A percentile compares a stretch with the other conserved stretches of the same genome.
These are phyloP conservation scores for Dendropsophus ebraccatus DNA, from an alignment of 2,113 vertebrate species.

Conservation along the genomic window DNA sequence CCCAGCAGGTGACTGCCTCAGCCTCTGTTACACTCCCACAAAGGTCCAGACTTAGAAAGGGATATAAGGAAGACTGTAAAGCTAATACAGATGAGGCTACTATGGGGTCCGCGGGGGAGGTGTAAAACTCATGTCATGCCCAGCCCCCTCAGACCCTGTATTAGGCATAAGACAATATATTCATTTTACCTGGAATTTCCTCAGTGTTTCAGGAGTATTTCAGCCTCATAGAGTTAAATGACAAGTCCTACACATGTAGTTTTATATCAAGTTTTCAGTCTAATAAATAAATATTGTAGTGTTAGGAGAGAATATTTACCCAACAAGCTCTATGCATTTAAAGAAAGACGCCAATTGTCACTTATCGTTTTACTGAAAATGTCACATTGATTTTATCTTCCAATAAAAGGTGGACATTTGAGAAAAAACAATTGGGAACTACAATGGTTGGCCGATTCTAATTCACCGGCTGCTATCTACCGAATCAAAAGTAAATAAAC, in stretches of 20 bases:
- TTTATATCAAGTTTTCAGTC: conserved; percentile 28
- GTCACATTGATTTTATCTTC: conserved; percentile 83
- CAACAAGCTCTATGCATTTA: conserved; percentile 63
- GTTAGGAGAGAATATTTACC: conserved; percentile 11
- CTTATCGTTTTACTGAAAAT: conserved; percentile 78
- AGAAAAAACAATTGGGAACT: conserved; percentile 56
- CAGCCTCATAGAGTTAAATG: not conserved
- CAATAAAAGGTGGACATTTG: conserved; percentile 76
- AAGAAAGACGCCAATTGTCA: conserved; percentile 74
- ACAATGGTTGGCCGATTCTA: conserved; percentile 71
- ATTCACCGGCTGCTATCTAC: conserved; percentile 73
- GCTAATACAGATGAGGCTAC: no score
- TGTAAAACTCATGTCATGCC: no score
- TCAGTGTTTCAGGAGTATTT: not conserved
- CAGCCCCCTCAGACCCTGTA: no score
- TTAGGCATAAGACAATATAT: no score
- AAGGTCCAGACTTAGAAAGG: no score
- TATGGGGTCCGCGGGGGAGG: no score
- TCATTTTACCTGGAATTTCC: no score
- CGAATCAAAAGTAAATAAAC: conserved; percentile 75
- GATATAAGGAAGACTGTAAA: no score
- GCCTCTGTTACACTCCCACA: no score
- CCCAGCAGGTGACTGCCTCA: no score
- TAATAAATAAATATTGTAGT: conserved; percentile 13
- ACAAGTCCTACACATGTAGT: not conserved